Evolutionary conservation across 2,888 invertebrate species (phyloP), one percentile per base, ranked within the genome.

Genomic region (Scaptomyza reducta): DNA sequence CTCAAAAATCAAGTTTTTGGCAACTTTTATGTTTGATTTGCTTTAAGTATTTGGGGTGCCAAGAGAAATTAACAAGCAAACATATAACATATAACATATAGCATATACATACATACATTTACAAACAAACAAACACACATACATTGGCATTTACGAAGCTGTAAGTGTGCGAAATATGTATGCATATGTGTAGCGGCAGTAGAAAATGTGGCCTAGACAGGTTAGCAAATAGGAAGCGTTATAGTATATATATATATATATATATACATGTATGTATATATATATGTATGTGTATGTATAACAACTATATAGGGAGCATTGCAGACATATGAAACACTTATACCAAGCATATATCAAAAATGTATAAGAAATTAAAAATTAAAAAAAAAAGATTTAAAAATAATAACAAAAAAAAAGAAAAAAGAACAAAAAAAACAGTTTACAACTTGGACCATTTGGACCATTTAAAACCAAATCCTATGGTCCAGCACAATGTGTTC

Each of bases 291-390:
- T 13, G 27, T 38, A 51, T 5, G 27, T n/a, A 63, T 25, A 74
- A 40, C 62, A 45, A 58, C 62, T 57, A 45, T 61, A 47, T 81
- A 78, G 84, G 80, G 80, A 81, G 82, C 84, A 81, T 84, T 81
- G 80, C 74, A 79, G 54, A 79, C 81, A 80, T 80, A 84, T 78
- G 84, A 81, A 74, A 76, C 79, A 70, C 68, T 68, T 79, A 82
- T 74, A 79, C 82, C 79, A 68, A 59, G 58, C 67, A 67, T 58
- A 74, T 69, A 73, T 59, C 47, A 61, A 56, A 56, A 53, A 67
- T 58, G 70, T 69, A 73, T 59, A 42, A 61, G 11, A 57, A 33
- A 35, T 6, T 29, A 53, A 38, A 31, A 42, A 1, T 22, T 22
- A 11, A 27, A 56, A n/a, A 14, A 7, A 6, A 33, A 25, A 22